Percentiles rank a stretch among this genome's conserved stretches.
Conservation (phyloP, 2,888 invertebrate species). For the Meteorus colon region DNA sequence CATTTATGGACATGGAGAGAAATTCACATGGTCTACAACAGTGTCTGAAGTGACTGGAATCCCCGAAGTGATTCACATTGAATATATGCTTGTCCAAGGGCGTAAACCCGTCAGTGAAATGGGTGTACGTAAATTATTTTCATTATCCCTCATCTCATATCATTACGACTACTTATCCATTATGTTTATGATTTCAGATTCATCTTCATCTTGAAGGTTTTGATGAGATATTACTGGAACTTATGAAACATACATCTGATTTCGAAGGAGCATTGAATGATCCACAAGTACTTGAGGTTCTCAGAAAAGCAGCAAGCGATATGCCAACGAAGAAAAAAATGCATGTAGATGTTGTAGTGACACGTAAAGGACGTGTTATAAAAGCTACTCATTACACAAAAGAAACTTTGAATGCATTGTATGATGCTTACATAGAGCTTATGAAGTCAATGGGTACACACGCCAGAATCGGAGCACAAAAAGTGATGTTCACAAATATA, state of each 20-base stretch:
- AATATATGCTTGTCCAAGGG: constrained; percentile 54
- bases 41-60: constrained; percentile 65
- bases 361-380: constrained; percentile 52
- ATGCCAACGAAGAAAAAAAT: constrained; percentile 48
- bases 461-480: constrained; percentile 40
- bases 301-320: constrained; percentile 49
- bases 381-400: constrained; percentile 49
- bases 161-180: not conserved
- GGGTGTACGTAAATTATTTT: not conserved
- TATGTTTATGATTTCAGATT: constrained; percentile 50
- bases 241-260: constrained; percentile 28
- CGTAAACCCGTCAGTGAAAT: constrained; percentile 52
- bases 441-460: not conserved
- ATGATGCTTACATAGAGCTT: constrained; percentile 31
- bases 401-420: constrained; percentile 34
- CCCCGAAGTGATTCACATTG: constrained; percentile 63
- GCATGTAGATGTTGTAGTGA: constrained; percentile 56
- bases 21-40: constrained; percentile 61
- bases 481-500: constrained; percentile 53
- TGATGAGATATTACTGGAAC: constrained; percentile 37
- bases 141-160: not conserved
- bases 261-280: constrained; percentile 40
- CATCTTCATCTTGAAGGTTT: constrained; percentile 53
- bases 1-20: constrained; percentile 71
- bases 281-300: constrained; percentile 52